Evolutionary conservation across 2,888 invertebrate genomes (phyloP).

Genomic region (Brassicogethes aeneus): DNA sequence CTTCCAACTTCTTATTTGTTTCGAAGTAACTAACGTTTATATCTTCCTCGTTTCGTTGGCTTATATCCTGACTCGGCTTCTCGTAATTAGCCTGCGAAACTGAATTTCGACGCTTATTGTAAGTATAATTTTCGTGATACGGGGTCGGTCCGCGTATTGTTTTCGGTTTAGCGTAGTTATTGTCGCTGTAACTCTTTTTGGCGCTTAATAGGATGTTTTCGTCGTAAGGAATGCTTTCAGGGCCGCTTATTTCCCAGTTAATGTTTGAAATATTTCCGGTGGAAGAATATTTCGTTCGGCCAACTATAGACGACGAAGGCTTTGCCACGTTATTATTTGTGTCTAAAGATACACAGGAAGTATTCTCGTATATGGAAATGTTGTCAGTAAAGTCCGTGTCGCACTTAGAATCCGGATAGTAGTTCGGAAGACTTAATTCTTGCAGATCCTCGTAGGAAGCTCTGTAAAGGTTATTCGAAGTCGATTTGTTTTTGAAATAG

Average conservation of each 20-base stretch:
- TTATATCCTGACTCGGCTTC: neutral
- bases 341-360: conserved; percentile 33
- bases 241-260: conserved; percentile 19
- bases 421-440: conserved; percentile 39
- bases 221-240: conserved; percentile 35
- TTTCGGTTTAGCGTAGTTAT: conserved; percentile 25
- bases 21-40: conserved; percentile 2
- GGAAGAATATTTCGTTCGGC: conserved; percentile 36
- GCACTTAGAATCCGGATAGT: conserved; percentile 41
- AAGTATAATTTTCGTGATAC: conserved; percentile 20
- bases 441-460: conserved; percentile 28
- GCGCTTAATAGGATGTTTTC: conserved; percentile 36
- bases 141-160: conserved; percentile 35
- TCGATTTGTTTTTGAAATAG: conserved; percentile 49
- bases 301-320: conserved; percentile 26
- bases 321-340: conserved; percentile 22
- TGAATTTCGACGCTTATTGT: conserved; percentile 20
- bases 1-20: conserved; percentile 4
- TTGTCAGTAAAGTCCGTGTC: conserved; percentile 45
- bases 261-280: conserved; percentile 17
- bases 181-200: conserved; percentile 26
- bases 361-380: conserved; percentile 37
- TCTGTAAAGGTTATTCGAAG: conserved; percentile 34
- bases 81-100: neutral
- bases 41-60: conserved; percentile 7